These are phyloP conservation scores for Hyposoter didymator DNA, from an alignment of 2,888 invertebrate species.

Conservation along the genomic window DNA sequence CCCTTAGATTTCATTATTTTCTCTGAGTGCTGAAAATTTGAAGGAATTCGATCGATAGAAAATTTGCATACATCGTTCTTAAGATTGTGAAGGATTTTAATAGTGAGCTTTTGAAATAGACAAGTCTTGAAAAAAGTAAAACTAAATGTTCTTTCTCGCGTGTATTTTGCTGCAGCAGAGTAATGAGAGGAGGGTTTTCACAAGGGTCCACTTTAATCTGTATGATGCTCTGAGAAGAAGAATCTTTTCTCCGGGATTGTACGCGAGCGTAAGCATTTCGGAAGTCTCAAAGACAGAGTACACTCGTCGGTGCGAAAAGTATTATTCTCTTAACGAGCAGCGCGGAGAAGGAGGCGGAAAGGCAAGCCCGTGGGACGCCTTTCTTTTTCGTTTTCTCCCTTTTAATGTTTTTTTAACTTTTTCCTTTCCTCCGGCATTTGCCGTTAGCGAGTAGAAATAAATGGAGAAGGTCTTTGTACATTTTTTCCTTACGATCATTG, in stretches of 20 bases:
- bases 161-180: slow-evolving; percentile 19
- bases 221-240: slow-evolving; percentile 42
- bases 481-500: not conserved
- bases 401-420: slow-evolving; percentile 36
- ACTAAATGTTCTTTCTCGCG: slow-evolving; percentile 56
- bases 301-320: slow-evolving; percentile 69
- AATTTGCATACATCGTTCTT: too few relatives aligned
- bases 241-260: slow-evolving; percentile 47
- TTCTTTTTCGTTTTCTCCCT: slow-evolving; percentile 46
- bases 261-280: slow-evolving; percentile 46
- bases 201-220: slow-evolving; percentile 56
- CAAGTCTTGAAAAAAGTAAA: not conserved
- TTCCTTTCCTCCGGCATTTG: slow-evolving; percentile 40
- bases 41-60: too few relatives aligned
- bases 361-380: slow-evolving; percentile 54
- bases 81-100: too few relatives aligned
- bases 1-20: too few relatives aligned
- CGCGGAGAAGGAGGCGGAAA: slow-evolving; percentile 59
- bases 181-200: not conserved
- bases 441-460: slow-evolving; percentile 27
- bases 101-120: slow-evolving; percentile 8
- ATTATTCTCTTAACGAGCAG: slow-evolving; percentile 76
- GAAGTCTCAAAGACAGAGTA: slow-evolving; percentile 36
- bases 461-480: slow-evolving; percentile 31
- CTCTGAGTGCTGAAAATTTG: too few relatives aligned